phyloP scores from a whole-genome alignment of 2,797 vertebrate genomes.

The Atherinosoma microstoma region DNA sequence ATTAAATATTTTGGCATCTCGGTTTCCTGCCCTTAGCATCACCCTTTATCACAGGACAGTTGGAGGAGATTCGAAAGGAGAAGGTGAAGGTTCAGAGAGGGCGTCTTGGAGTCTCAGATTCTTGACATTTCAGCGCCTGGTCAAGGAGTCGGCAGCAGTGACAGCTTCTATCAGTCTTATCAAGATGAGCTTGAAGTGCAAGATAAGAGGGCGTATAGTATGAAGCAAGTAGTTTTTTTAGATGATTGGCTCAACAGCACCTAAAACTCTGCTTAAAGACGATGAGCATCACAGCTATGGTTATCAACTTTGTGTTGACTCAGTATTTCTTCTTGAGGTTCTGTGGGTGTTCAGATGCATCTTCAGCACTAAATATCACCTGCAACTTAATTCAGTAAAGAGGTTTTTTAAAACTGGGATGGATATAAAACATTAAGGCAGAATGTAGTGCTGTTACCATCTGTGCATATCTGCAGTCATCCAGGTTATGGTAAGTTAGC shows the following conservation, averaged over 20 bases:
- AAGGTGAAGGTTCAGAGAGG: not conserved
- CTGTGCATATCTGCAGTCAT: too few relatives aligned
- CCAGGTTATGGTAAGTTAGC: too few relatives aligned
- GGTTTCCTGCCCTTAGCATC: not conserved
- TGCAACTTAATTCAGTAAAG: too few relatives aligned
- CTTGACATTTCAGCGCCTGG: constrained; percentile 2
- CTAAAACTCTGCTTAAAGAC: not conserved
- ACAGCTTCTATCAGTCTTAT: not conserved
- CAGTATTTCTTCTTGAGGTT: not conserved
- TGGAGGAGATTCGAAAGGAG: not conserved
- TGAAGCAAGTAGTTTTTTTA: not conserved
- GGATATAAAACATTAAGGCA: too few relatives aligned
- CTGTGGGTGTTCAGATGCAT: not conserved
- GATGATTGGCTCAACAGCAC: not conserved
- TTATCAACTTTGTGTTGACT: not conserved
- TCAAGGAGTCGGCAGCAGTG: not conserved
- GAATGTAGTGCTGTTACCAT: too few relatives aligned
- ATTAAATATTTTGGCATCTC: not conserved
- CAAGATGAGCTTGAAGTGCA: not conserved
- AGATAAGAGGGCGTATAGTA: not conserved
- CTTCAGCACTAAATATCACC: too few relatives aligned
- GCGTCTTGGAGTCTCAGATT: not conserved
- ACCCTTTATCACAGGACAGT: not conserved
- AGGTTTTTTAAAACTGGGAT: too few relatives aligned
- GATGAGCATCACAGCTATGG: not conserved